Conservation (phyloP, 2,888 invertebrate species). For the Sarcophaga caerulescens region DNA sequence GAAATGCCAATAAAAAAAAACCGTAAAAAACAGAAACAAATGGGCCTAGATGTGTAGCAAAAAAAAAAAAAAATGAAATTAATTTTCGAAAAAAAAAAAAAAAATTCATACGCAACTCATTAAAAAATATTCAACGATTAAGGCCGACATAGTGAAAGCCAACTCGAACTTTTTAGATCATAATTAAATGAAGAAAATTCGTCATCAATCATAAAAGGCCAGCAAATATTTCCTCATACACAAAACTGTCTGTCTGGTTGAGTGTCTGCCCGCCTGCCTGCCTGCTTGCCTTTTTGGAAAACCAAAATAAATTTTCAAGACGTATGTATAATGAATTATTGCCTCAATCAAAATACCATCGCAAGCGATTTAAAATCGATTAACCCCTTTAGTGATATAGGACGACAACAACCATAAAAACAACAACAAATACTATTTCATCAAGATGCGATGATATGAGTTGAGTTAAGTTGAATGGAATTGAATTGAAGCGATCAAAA, state of each 20-base stretch:
- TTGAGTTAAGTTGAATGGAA: too few relatives aligned
- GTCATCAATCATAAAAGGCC: conserved; percentile 59
- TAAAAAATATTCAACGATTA: conserved; percentile 14
- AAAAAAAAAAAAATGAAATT: conserved; percentile 39
- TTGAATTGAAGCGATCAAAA: not conserved
- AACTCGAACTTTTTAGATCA: conserved; percentile 20
- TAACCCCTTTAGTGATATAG: conserved; percentile 75
- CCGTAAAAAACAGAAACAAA: conserved; percentile 17
- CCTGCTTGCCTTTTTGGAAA: not conserved
- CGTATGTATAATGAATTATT: conserved; percentile 72
- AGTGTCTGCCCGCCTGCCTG: not conserved
- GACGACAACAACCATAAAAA: not conserved
- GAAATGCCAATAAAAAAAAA: conserved; percentile 46
- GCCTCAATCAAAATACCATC: conserved; percentile 78
- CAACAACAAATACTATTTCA: conserved; percentile 1
- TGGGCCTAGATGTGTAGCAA: not conserved
- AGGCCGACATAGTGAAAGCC: conserved; percentile 26
- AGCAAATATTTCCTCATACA: conserved; percentile 4
- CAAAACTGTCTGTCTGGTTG: not conserved
- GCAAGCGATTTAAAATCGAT: conserved; percentile 81
- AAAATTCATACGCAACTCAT: conserved; percentile 36
- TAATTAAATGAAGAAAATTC: conserved; percentile 36
- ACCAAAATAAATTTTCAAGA: conserved; percentile 17
- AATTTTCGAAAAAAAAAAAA: conserved; percentile 13
- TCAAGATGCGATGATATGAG: not conserved